phyloP scores from a whole-genome alignment of 2,888 invertebrate genomes.

The Troglohyphantes excavatus region DNA sequence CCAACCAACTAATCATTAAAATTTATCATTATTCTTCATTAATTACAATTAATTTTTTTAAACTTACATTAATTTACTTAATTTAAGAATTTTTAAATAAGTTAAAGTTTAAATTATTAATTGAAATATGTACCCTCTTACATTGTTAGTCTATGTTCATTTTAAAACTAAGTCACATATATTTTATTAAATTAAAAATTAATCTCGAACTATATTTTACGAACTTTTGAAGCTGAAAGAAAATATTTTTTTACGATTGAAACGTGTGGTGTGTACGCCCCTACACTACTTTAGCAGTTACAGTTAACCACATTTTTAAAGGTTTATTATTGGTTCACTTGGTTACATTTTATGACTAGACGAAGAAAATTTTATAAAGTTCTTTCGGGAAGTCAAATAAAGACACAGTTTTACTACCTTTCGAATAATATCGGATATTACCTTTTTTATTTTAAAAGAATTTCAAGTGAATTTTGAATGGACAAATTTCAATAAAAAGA shows the following conservation, averaged over 20 bases:
- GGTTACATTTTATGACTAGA: background rate
- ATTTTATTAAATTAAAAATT: background rate
- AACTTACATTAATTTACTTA: too few species aligned
- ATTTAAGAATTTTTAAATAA: too few species aligned
- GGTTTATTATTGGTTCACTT: background rate
- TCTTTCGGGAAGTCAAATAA: slow-evolving; percentile 2
- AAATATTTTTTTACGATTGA: background rate
- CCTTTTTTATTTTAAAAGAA: background rate
- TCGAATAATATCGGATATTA: background rate
- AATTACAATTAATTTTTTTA: too few species aligned
- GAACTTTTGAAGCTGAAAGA: background rate
- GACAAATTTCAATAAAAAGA: too few species aligned
- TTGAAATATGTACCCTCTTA: too few species aligned
- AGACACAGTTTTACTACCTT: background rate
- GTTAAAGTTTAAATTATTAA: too few species aligned
- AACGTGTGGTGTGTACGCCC: background rate
- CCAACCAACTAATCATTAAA: too few species aligned
- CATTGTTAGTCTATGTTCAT: too few species aligned
- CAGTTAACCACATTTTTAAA: background rate
- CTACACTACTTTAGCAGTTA: background rate
- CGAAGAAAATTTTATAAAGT: background rate
- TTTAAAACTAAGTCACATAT: background rate
- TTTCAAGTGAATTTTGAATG: background rate
- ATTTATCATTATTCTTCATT: too few species aligned
- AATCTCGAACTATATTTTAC: background rate